Evolutionary conservation across 2,888 invertebrate species (phyloP).

Genomic region (Chrysolina americana): DNA sequence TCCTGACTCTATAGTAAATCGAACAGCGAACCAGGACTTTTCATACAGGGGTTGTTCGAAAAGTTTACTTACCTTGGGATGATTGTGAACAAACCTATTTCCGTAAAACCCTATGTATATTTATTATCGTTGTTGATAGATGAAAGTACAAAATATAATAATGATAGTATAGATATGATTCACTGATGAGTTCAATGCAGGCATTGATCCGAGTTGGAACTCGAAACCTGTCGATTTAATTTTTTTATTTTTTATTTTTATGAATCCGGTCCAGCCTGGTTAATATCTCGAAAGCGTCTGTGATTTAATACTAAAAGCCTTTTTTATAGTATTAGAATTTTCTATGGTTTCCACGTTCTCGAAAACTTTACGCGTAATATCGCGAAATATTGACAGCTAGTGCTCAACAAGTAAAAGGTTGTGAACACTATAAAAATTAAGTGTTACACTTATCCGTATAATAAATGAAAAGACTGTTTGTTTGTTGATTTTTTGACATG

Average conservation of each 20-base stretch:
- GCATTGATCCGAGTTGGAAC: not conserved
- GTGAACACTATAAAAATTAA: slow-evolving; percentile 61
- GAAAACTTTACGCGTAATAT: slow-evolving; percentile 57
- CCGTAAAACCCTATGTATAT: not conserved
- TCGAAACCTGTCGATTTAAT: not conserved
- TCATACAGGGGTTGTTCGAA: slow-evolving; percentile 8
- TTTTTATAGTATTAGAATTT: slow-evolving; percentile 57
- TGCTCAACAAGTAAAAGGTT: slow-evolving; percentile 64
- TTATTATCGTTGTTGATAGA: slow-evolving; percentile 1
- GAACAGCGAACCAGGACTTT: not conserved
- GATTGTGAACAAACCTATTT: not conserved
- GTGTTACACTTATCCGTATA: slow-evolving; percentile 51
- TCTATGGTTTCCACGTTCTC: slow-evolving; percentile 40
- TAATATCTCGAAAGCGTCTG: slow-evolving; percentile 55
- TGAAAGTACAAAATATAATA: slow-evolving; percentile 21
- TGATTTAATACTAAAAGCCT: slow-evolving; percentile 60
- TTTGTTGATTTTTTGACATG: slow-evolving; percentile 58
- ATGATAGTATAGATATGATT: slow-evolving; percentile 2
- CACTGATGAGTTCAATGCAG: not conserved
- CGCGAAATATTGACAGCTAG: slow-evolving; percentile 57
- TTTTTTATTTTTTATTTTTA: not conserved
- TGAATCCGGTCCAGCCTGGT: slow-evolving; percentile 40
- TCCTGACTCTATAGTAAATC: too few species aligned
- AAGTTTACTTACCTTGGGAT: not conserved
- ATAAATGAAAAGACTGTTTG: slow-evolving; percentile 60